A percentile compares a stretch with the other conserved stretches of the same genome.
Evolutionary conservation across 2,113 vertebrate genomes (phyloP).

Genomic region (Dermatemys mawii): DNA sequence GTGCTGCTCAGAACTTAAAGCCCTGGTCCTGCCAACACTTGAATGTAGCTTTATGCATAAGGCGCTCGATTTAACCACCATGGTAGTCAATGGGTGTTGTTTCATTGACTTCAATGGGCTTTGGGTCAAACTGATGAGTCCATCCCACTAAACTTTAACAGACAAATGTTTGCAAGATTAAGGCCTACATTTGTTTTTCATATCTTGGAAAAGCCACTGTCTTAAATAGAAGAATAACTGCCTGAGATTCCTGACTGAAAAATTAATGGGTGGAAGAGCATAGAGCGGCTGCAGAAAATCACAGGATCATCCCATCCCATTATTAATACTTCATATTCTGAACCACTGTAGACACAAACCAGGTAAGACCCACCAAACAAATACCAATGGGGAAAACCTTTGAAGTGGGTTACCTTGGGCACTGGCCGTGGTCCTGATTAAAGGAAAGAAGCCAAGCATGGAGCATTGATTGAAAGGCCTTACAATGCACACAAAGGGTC

Average conservation of each 20-base stretch:
- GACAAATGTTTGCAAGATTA: background rate
- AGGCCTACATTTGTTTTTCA: background rate
- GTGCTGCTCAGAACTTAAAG: background rate
- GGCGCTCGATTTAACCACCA: fast-evolving
- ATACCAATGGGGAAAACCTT: background rate
- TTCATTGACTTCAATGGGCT: background rate
- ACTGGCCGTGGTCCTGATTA: background rate
- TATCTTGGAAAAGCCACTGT: background rate
- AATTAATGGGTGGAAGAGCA: background rate
- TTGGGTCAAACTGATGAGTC: background rate
- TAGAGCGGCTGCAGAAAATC: background rate
- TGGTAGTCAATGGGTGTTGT: fast-evolving
- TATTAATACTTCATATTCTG: background rate
- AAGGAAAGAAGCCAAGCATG: background rate
- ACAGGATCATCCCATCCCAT: background rate
- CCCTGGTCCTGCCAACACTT: background rate
- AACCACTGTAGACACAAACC: background rate
- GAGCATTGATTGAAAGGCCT: background rate
- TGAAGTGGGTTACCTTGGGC: background rate
- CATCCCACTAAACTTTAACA: background rate
- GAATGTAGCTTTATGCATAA: background rate
- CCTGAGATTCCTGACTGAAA: background rate
- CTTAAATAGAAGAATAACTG: background rate
- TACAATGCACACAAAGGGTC: background rate
- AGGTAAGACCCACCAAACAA: background rate